Percentiles rank a stretch among this genome's conserved stretches.
Conservation (phyloP, 2,113 vertebrate genomes). For the Strix uralensis region DNA sequence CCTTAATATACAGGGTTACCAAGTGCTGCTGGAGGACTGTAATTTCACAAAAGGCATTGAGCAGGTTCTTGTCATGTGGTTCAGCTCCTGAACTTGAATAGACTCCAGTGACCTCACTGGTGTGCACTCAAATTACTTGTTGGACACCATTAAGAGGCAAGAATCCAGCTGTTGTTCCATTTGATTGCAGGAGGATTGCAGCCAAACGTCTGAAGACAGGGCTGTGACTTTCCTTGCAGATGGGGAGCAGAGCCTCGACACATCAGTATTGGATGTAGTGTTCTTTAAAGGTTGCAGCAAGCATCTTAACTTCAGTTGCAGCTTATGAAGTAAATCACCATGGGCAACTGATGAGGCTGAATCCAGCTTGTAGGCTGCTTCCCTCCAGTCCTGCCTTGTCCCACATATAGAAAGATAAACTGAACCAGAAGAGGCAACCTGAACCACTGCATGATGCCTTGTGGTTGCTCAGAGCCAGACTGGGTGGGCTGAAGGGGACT, state of each 20-base stretch:
- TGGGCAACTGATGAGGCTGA: background rate
- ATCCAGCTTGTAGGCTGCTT: background rate
- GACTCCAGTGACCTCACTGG: slow-evolving; percentile 25
- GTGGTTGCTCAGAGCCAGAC: background rate
- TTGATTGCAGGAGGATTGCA: background rate
- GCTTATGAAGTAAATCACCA: background rate
- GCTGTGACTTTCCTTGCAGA: background rate
- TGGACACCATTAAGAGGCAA: background rate
- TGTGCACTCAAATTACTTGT: slow-evolving; percentile 10
- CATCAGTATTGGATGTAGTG: background rate
- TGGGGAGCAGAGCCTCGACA: background rate
- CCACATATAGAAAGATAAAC: background rate
- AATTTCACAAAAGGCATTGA: slow-evolving; percentile 15
- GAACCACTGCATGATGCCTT: background rate
- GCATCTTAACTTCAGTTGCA: background rate
- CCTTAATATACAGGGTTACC: background rate
- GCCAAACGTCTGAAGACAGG: background rate
- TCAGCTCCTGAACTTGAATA: slow-evolving; percentile 21
- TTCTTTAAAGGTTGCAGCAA: background rate
- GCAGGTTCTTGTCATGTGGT: slow-evolving; percentile 14
- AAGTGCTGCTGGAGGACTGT: background rate
- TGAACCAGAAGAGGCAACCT: background rate
- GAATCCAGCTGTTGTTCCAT: slow-evolving; percentile 39
- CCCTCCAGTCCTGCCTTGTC: background rate
- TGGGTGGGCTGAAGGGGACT: background rate